Evolutionary conservation across 2,113 vertebrate species (phyloP), one percentile per base, ranked within the genome.

Genomic region (human): DNA sequence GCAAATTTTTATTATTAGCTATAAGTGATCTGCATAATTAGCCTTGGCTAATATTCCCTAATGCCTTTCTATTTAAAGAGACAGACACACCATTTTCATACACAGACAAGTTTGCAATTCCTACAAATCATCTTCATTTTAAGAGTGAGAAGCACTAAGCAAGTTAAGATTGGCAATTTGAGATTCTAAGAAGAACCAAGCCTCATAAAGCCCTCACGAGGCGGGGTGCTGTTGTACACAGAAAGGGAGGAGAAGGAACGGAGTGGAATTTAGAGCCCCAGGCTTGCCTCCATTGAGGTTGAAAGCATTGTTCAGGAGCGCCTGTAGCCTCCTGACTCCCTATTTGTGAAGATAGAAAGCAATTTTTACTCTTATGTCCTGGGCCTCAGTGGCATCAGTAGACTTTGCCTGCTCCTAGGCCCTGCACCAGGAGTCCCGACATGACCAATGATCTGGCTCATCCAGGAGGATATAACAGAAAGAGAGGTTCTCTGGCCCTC

Each of bases 1-100:
- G 98, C 94, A 97, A 70, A 86, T 94, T 98, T 97, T 95, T 92
- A 96, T 98, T 97, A 97, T 97, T 97, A 96, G 87, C 95, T 90
- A 89, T 93, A 96, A 96, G 92, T 27, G 83, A 94, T 96, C 95
- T 93, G 84, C 95, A 94, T 97, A 98, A 97, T 98, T 96, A 97
- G 96, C 83, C 95, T 93, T 86, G 72, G 84, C 96, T 96, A 93
- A 89, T 92, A 94, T 97, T 96, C 96, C 87, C 92, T 64, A 64
- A 73, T 95, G 94, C 52, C 50, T 90, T 96, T 93, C 96, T 96
- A 88, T 92, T 98, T 98, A 98, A 98, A 98, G 95, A 96, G 73
- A 93, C 92, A 97, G 83, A 66, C 83, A 30, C 22, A 55, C 66
- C 84, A 92, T 97, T 98, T 96, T 90, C 32, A 91, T 64, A 80